phyloP scores from a whole-genome alignment of 2,888 invertebrate genomes.

The Agrotis puta region DNA sequence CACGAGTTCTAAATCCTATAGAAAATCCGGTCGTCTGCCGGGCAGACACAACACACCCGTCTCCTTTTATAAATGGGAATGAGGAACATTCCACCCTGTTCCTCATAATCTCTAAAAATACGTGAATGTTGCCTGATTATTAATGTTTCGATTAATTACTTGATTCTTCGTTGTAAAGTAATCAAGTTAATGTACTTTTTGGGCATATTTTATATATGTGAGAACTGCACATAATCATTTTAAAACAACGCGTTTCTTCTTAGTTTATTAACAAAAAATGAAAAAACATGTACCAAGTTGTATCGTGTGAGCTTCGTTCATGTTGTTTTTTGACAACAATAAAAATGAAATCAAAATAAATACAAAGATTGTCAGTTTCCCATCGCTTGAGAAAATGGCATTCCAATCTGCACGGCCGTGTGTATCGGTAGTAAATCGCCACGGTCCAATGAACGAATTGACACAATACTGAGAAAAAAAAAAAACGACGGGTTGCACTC shows the following conservation, averaged over 20 bases:
- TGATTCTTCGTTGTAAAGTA: not conserved
- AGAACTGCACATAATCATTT: too few relatives aligned
- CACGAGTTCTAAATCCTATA: too few relatives aligned
- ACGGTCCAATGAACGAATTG: slow-evolving; percentile 74
- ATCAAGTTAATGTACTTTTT: not conserved
- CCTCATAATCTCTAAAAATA: too few relatives aligned
- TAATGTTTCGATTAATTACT: not conserved
- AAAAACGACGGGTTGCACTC: too few relatives aligned
- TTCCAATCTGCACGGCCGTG: slow-evolving; percentile 53
- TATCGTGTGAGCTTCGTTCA: not conserved
- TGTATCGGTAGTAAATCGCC: slow-evolving; percentile 69
- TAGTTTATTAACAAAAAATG: not conserved
- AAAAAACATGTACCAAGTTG: not conserved
- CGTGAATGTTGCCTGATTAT: not conserved
- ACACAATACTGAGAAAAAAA: slow-evolving; percentile 85
- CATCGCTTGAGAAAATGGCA: slow-evolving; percentile 13
- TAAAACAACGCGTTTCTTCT: too few relatives aligned
- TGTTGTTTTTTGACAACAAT: not conserved
- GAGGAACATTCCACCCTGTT: too few relatives aligned
- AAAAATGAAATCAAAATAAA: slow-evolving; percentile 1
- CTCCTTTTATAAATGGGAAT: too few relatives aligned
- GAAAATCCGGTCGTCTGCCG: too few relatives aligned
- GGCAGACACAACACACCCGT: too few relatives aligned
- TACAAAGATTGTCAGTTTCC: not conserved
- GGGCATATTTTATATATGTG: not conserved